Percentiles rank a stretch among this genome's conserved stretches.
phyloP scores from a whole-genome alignment of 2,888 invertebrate genomes.

The Drosophila antonietae region DNA sequence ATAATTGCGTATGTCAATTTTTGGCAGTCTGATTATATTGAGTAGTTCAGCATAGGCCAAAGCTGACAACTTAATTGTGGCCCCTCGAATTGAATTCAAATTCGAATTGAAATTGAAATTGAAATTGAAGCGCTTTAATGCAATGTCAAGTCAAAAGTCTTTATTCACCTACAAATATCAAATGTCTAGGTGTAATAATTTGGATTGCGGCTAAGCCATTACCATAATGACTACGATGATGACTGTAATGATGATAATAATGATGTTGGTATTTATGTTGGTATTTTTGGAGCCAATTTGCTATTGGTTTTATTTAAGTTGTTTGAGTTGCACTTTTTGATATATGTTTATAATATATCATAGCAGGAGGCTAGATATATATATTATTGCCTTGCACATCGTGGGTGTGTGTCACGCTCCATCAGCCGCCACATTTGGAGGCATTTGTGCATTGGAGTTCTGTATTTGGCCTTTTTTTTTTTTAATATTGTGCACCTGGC shows the following conservation, averaged over 20 bases:
- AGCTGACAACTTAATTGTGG: slow-evolving; percentile 70
- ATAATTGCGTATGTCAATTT: slow-evolving; percentile 73
- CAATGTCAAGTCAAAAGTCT: slow-evolving; percentile 63
- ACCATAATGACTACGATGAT: slow-evolving; percentile 30
- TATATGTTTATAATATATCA: background rate
- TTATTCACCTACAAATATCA: slow-evolving; percentile 55
- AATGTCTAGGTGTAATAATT: slow-evolving; percentile 53
- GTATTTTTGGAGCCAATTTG: slow-evolving; percentile 46
- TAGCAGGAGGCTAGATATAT: slow-evolving; percentile 4
- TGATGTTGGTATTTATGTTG: slow-evolving; percentile 33
- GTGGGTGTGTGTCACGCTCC: slow-evolving; percentile 55
- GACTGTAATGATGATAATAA: slow-evolving; percentile 34
- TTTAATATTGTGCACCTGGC: slow-evolving; percentile 28
- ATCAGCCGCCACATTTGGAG: slow-evolving; percentile 35
- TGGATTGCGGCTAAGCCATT: slow-evolving; percentile 31
- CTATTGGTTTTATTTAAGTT: slow-evolving; percentile 10
- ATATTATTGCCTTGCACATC: slow-evolving; percentile 17
- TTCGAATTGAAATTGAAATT: slow-evolving; percentile 30
- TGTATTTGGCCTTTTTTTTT: background rate
- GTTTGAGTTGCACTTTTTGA: slow-evolving; percentile 44
- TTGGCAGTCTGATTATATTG: slow-evolving; percentile 52
- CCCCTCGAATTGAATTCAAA: slow-evolving; percentile 24
- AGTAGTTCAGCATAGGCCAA: slow-evolving; percentile 50
- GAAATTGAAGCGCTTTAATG: slow-evolving; percentile 50
- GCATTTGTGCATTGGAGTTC: slow-evolving; percentile 13